Conservation (phyloP, 2,888 invertebrate genomes). For the Caenorhabditis sp. region DNA sequence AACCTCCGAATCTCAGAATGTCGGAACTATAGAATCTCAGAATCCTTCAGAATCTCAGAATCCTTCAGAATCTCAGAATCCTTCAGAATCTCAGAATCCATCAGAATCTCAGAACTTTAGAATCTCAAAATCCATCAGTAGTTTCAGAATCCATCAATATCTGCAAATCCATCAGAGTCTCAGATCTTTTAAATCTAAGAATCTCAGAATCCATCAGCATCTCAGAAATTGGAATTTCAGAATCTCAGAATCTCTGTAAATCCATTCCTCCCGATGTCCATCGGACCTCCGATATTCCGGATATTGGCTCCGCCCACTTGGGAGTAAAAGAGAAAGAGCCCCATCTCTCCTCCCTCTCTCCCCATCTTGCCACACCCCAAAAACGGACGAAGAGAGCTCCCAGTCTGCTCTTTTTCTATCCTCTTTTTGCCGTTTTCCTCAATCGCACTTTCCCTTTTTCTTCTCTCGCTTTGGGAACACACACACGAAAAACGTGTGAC, state of each 20-base stretch:
- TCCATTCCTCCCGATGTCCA: background rate
- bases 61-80: background rate
- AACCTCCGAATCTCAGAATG: background rate
- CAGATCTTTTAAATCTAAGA: background rate
- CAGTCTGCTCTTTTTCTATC: conserved; percentile 33
- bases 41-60: background rate
- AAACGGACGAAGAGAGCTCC: conserved; percentile 21
- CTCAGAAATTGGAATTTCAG: too few species aligned
- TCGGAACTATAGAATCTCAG: background rate
- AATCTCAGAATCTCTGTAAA: background rate
- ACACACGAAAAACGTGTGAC: conserved; percentile 49
- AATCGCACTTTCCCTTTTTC: background rate
- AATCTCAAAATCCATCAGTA: background rate
- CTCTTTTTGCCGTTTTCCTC: conserved; percentile 12
- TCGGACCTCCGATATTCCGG: conserved; percentile 3
- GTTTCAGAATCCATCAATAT: too few species aligned
- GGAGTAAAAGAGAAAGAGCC: conserved; percentile 26
- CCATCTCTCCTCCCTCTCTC: background rate
- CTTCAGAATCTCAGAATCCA: background rate
- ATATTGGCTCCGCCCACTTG: conserved; percentile 27
- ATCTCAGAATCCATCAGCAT: background rate
- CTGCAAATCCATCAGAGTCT: too few species aligned
- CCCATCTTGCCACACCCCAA: conserved; percentile 5
- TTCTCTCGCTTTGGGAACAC: background rate
- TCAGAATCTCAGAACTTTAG: background rate